A percentile compares a stretch with the other conserved stretches of the same genome.
These are phyloP conservation scores for Geranospiza caerulescens DNA, from an alignment of 2,797 vertebrate genomes.

Conservation along the genomic window DNA sequence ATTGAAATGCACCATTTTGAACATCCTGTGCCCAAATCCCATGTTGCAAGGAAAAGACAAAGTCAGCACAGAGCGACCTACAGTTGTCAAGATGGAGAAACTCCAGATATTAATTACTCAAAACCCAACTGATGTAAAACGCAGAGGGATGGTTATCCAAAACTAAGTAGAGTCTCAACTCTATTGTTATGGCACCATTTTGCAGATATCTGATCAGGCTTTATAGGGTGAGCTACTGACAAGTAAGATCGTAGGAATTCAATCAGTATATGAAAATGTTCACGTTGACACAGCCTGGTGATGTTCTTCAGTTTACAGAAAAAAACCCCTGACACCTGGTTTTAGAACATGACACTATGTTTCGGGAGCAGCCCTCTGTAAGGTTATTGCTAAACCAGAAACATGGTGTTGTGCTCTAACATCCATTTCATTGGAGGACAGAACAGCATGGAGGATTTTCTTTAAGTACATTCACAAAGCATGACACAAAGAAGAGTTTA, in stretches of 20 bases:
- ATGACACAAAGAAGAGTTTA: background rate
- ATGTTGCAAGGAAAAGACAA: background rate
- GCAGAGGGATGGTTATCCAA: background rate
- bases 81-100: background rate
- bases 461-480: background rate
- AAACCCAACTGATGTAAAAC: background rate
- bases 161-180: background rate
- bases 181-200: background rate
- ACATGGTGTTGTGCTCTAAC: background rate
- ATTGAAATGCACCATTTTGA: background rate
- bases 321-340: background rate
- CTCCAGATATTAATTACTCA: background rate
- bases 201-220: background rate
- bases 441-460: background rate
- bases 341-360: fast-evolving
- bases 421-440: background rate
- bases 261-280: background rate
- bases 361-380: background rate
- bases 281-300: background rate
- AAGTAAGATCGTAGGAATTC: background rate
- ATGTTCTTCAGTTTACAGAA: background rate
- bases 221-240: background rate
- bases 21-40: background rate
- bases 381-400: background rate
- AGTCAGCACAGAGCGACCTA: background rate